Conservation (phyloP, 2,113 vertebrate species). For the Carollia perspicillata region DNA sequence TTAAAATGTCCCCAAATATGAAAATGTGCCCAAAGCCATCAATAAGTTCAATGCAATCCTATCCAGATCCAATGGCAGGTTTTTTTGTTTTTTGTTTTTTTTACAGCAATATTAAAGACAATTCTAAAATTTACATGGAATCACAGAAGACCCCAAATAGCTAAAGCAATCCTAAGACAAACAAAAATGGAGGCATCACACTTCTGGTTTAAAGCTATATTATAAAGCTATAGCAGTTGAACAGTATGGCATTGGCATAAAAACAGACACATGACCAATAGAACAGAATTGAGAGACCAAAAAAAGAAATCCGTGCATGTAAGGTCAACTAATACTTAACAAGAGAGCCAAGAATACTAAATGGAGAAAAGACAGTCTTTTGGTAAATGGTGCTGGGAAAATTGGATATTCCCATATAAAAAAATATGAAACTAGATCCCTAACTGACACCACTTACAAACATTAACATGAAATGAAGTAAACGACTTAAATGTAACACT, state of each 20-base stretch:
- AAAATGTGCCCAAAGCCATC: neutral
- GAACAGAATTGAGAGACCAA: neutral
- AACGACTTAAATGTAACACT: neutral
- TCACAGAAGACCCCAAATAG: neutral
- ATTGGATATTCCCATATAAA: no score
- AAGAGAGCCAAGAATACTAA: neutral
- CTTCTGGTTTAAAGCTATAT: neutral
- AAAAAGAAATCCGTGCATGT: neutral
- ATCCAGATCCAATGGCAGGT: neutral
- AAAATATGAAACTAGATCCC: no score
- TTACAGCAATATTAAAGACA: neutral
- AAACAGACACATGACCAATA: neutral
- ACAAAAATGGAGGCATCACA: neutral
- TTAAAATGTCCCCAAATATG: neutral
- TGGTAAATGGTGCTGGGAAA: no score
- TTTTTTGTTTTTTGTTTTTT: no score
- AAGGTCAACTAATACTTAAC: neutral
- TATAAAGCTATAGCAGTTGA: neutral
- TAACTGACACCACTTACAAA: no score
- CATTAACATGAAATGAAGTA: neutral
- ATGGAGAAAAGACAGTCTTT: neutral
- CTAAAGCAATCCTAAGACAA: neutral
- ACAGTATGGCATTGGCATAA: neutral
- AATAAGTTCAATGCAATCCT: neutral
- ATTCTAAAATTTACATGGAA: neutral